A percentile compares a stretch with the other conserved stretches of the same genome.
Evolutionary conservation across 2,888 invertebrate genomes (phyloP).

Genomic region (Oasisia sp.): DNA sequence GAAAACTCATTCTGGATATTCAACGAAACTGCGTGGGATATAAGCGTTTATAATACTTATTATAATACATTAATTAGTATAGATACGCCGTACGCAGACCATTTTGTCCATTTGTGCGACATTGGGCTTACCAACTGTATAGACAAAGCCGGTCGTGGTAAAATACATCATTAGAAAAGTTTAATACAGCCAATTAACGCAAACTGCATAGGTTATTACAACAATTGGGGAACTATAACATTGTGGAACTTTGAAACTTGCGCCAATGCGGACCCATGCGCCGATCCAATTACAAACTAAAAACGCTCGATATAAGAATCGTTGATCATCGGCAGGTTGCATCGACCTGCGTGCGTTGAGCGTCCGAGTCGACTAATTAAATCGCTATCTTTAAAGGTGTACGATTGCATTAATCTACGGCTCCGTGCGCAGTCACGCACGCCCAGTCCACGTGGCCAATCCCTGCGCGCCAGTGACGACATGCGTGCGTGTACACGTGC

Average conservation of each 20-base stretch:
- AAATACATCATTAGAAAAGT: background rate
- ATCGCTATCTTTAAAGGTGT: constrained; percentile 11
- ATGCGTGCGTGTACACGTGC: background rate
- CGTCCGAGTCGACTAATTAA: background rate
- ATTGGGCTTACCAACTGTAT: too few species aligned
- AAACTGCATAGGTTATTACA: background rate
- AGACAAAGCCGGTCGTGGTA: background rate
- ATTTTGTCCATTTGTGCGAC: background rate
- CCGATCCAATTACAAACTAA: background rate
- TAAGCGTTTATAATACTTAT: background rate
- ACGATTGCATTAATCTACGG: background rate
- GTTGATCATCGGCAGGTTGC: background rate
- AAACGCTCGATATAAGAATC: background rate
- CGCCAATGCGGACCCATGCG: background rate
- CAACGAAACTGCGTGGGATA: background rate
- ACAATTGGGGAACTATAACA: background rate
- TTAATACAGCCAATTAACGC: background rate
- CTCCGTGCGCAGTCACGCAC: background rate
- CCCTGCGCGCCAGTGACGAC: background rate
- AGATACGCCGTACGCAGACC: background rate
- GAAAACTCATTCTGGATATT: too few species aligned
- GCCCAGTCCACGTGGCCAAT: background rate
- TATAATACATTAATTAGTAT: background rate
- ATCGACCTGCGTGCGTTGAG: background rate
- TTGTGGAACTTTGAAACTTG: background rate